Evolutionary conservation across 1,140 invertebrate species (phyloP), one percentile per base, ranked within the genome.

Genomic region (Matsumurasca onukii): DNA sequence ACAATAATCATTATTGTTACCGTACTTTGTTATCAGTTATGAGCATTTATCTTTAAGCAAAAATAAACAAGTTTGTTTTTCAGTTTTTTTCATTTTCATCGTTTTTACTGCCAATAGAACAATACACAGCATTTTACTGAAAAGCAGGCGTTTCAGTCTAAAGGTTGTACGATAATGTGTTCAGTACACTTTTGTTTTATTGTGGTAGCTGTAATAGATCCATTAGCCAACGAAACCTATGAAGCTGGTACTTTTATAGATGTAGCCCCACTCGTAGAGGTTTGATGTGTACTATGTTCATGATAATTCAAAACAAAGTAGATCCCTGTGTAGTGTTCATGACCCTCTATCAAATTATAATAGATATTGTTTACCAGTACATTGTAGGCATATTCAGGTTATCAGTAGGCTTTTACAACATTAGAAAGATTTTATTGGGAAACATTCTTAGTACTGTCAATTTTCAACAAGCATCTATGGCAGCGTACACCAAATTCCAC

Each of bases 51-150:
- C 55, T 59, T 22, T 59, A 59, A 59, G 55, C 55, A 13, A 59
- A 59, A 59, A 59, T 59, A 59, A 59, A 59, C 30, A 59, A 59
- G 25, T 59, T 27, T 59, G 55, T 59, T 59, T 59, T 59, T 59
- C 55, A 27, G 15, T 59, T 59, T 59, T 27, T 25, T 13, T 52
- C 22, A 27, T 27, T 17, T 39, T 27, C n/a, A 27, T 59, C 30
- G 24, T 59, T 59, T 20, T 59, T 59, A 59, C 25, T 59, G 55
- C 55, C 55, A 59, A 59, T 27, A 24, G 5, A 25, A 59, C 22
- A 29, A 5, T 59, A 5, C 5, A 27, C 15, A 27, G 25, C 25
- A 59, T 27, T 59, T 27, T 5, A 39, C 5, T 39, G 15, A 27
- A 2, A 27, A 15, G 49, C 49, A 52, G 12, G 22, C 30, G 55